phyloP scores from a whole-genome alignment of 2,888 invertebrate species.

The Amphiduros pacificus region DNA sequence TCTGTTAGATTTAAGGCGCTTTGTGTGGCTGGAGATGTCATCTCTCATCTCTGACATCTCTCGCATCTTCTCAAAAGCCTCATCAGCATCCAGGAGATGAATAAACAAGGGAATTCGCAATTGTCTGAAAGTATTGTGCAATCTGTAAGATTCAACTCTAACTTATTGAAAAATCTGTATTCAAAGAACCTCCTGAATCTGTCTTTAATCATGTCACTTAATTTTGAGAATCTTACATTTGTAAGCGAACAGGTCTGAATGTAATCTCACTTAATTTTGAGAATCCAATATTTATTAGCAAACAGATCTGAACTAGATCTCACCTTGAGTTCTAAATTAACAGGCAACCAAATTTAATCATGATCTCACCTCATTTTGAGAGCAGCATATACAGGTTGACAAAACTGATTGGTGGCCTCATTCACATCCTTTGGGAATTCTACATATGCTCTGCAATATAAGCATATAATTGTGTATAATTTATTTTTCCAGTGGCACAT shows the following conservation, averaged over 20 bases:
- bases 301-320: too few relatives aligned
- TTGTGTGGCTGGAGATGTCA: slow-evolving; percentile 15
- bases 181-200: too few relatives aligned
- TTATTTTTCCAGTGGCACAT: too few relatives aligned
- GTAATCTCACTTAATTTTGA: too few relatives aligned
- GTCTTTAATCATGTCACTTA: too few relatives aligned
- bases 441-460: slow-evolving; percentile 26
- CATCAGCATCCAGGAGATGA: slow-evolving; percentile 39
- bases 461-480: background rate
- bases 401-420: slow-evolving; percentile 31
- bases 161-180: background rate
- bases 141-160: background rate
- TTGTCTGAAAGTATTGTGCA: slow-evolving; percentile 31
- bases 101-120: slow-evolving; percentile 41
- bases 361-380: slow-evolving; percentile 50
- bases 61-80: slow-evolving; percentile 36
- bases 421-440: slow-evolving; percentile 23
- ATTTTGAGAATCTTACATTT: too few relatives aligned
- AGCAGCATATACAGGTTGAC: slow-evolving; percentile 53
- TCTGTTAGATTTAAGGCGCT: slow-evolving; percentile 42
- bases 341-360: too few relatives aligned
- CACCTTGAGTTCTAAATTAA: too few relatives aligned
- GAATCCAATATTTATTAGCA: too few relatives aligned
- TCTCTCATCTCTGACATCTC: slow-evolving; percentile 33
- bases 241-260: too few relatives aligned